Evolutionary conservation across 2,113 vertebrate species (phyloP), one percentile per base, ranked within the genome.

Genomic region (Sceloporus undulatus): DNA sequence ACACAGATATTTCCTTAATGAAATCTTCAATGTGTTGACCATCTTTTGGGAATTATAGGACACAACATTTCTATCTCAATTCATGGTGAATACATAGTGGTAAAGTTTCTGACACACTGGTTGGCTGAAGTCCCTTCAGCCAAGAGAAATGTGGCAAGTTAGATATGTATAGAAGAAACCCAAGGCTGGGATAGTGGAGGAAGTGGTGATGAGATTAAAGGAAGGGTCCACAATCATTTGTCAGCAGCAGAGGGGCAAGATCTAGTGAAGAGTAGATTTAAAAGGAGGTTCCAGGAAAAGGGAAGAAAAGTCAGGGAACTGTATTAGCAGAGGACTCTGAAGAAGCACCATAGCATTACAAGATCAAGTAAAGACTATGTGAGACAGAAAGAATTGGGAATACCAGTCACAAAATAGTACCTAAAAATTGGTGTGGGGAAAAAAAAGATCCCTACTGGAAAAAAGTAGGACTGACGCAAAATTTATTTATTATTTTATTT

Each of bases 171-270:
- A n/a, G n/a, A 84, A 65, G 25, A 59, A 1, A 2, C 0, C 1
- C 0, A 21, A 3, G 1, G 0, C 34, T 81, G 0, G 8, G 5
- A n/a, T 4, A 42, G 52, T 21, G 34, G 38, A 75, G 40, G n/a
- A n/a, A 48, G 38, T 10, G 9, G 18, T 23, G 38, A 38, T 21
- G 62, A 82, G 11, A 1, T 5, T 62, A 29, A 48, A 0, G 0
- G 2, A 54, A 84, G 9, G 42, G 9, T 16, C 11, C 40, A 48
- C 27, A 52, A 5, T 9, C 5, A 71, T 27, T 11, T 29, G 68
- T 71, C 23, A 29, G 68, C 25, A 71, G 68, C 2, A 11, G 6
- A 27, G 27, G 25, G 27, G 27, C 3, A 27, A 23, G 27, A 27
- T 27, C 9, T 71, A 71, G 68, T 66, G 34, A 21, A 14, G 21